A percentile compares a stretch with the other conserved stretches of the same genome.
These are phyloP conservation scores for Drosophila albomicans DNA, from an alignment of 1,140 invertebrate species.

Conservation along the genomic window DNA sequence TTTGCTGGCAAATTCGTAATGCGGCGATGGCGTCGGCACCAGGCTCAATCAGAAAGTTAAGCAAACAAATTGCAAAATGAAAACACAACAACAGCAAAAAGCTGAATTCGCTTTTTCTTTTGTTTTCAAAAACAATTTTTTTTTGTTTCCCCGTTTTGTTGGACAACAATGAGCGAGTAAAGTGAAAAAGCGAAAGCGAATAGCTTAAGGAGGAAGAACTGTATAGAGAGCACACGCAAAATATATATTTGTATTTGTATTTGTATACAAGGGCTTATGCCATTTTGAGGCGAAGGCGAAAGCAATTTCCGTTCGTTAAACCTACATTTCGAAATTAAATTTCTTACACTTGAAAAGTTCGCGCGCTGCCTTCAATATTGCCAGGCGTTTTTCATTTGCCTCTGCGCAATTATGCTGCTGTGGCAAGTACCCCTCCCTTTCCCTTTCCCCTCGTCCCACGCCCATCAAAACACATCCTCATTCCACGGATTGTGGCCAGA, in stretches of 20 bases:
- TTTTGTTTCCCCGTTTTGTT: slow-evolving; percentile 30
- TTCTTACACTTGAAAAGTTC: slow-evolving; percentile 82
- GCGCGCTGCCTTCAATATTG: slow-evolving; percentile 71
- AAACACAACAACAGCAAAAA: slow-evolving; percentile 47
- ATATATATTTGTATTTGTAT: background rate
- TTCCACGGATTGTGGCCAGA: background rate
- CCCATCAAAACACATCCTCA: no score
- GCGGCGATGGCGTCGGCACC: slow-evolving; percentile 40
- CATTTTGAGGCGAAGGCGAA: slow-evolving; percentile 65
- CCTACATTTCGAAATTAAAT: slow-evolving; percentile 83
- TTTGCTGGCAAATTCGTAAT: slow-evolving; percentile 45
- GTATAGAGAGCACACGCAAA: slow-evolving; percentile 22
- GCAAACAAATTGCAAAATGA: slow-evolving; percentile 75
- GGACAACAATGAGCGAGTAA: slow-evolving; percentile 19
- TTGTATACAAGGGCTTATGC: slow-evolving; percentile 51
- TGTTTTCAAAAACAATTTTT: slow-evolving; percentile 11
- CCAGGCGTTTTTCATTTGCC: slow-evolving; percentile 71
- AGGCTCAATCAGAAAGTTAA: slow-evolving; percentile 80
- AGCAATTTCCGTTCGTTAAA: slow-evolving; percentile 83
- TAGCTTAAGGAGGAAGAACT: slow-evolving; percentile 22
- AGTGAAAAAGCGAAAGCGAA: slow-evolving; percentile 41
- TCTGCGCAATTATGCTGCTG: slow-evolving; percentile 64
- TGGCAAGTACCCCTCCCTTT: background rate
- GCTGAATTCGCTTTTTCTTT: slow-evolving; percentile 53
- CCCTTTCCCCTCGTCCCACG: background rate